phyloP scores from a whole-genome alignment of 2,113 vertebrate genomes.

The Mirounga angustirostris region DNA sequence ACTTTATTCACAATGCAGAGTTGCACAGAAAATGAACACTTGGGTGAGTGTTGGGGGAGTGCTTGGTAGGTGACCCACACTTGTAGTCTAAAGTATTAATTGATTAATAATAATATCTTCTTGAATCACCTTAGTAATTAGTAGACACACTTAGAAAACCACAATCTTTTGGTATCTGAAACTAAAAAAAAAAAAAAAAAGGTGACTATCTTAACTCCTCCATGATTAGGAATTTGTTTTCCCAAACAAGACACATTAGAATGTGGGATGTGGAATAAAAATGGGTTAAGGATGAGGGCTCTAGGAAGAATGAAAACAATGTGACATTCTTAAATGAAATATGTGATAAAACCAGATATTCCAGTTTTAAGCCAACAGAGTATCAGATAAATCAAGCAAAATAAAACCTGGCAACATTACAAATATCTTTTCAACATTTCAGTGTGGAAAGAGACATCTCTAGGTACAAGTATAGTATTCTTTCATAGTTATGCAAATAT shows the following conservation, averaged over 20 bases:
- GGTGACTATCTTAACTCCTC: neutral
- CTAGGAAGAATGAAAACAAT: conserved; percentile 41
- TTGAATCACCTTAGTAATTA: conserved; percentile 34
- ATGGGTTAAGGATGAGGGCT: conserved; percentile 33
- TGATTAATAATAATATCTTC: neutral
- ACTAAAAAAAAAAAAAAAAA: neutral
- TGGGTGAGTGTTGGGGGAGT: neutral
- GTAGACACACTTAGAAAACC: conserved; percentile 23
- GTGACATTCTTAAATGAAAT: conserved; percentile 64
- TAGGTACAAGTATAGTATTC: neutral
- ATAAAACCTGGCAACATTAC: conserved; percentile 57
- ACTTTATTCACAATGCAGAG: neutral
- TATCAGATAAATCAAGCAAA: conserved; percentile 66
- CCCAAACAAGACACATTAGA: neutral
- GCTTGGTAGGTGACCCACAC: neutral
- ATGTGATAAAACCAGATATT: conserved; percentile 43
- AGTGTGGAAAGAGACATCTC: conserved; percentile 8
- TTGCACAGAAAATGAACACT: neutral
- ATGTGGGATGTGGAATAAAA: neutral
- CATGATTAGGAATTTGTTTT: neutral
- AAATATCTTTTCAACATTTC: conserved; percentile 57
- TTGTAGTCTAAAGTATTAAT: neutral
- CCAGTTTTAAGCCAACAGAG: conserved; percentile 6
- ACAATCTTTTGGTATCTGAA: neutral
- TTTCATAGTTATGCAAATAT: conserved; percentile 43